Base-by-base conservation (phyloP, 2,888 invertebrate genomes). In the Pinctada fucata region DNA sequence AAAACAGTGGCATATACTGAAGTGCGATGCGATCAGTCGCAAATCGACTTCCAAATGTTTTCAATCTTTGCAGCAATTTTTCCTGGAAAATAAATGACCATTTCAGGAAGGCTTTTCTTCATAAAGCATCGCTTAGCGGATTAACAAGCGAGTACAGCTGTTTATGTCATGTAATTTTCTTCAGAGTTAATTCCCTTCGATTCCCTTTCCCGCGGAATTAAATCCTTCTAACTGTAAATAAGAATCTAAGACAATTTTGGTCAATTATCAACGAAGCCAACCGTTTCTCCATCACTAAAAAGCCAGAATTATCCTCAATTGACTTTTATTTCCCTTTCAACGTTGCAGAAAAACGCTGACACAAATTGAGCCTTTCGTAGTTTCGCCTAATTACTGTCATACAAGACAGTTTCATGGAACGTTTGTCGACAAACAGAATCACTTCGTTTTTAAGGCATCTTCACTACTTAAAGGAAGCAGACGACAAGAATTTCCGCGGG, bases 211-310 rank as follows among this genome's bases (percentile, higher is more conserved):
- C 58, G 6, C 58, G 6, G 58, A 58, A 58, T 58, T 58, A 58
- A 58, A 58, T 58, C 58, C 58, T 58, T 58, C 58, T 58, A 58
- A 58, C 58, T 58, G 58, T 58, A 58, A 58, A 58, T 58, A 58
- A 58, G 58, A 58, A 58, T 58, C 58, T 58, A 58, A 58, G 58
- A 58, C 58, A 58, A 58, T 58, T 58, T 58, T 13, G 13, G 58
- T 58, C 58, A 58, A 58, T 58, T 58, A 58, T 58, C 13, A 58
- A 58, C 6, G 58, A 58, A 58, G 58, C 58, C 58, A 58, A 58
- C 58, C 58, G 58, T 58, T 58, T 58, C 58, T 6, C 58, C 58
- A 58, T 58, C 58, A 13, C 58, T 58, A 58, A 58, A 58, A 58
- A 58, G 58, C 58, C 6, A 58, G 58, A 58, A 58, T 58, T 58